These are phyloP conservation scores for Drosophila dives DNA, from an alignment of 2,888 invertebrate species.

Conservation along the genomic window DNA sequence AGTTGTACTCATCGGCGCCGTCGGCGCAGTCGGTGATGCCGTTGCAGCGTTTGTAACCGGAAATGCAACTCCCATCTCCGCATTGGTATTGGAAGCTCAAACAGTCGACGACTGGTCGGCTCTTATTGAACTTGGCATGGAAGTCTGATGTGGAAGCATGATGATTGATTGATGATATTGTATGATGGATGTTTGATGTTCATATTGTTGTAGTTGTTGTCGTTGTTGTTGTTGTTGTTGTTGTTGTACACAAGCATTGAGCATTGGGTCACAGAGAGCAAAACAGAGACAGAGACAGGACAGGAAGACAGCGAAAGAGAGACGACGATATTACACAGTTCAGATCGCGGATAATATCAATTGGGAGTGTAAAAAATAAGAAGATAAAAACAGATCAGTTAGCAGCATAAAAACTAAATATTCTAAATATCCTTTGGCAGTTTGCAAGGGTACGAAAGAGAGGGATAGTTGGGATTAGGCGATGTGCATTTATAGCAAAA, in stretches of 20 bases:
- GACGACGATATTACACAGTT: constrained; percentile 37
- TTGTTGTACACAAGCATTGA: constrained; percentile 21
- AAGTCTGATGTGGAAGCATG: constrained; percentile 64
- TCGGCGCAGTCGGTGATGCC: constrained; percentile 86
- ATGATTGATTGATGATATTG: constrained; percentile 29
- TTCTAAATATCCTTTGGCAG: constrained; percentile 9
- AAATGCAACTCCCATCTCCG: constrained; percentile 88
- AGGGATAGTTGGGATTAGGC: background rate
- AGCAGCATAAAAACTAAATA: constrained; percentile 38
- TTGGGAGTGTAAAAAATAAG: constrained; percentile 45
- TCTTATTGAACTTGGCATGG: constrained; percentile 82
- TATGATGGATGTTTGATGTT: constrained; percentile 24
- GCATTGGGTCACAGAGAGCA: constrained; percentile 33
- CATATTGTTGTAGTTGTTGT: constrained; percentile 25
- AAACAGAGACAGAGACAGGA: constrained; percentile 29
- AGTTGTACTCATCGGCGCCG: constrained; percentile 88
- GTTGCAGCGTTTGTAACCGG: constrained; percentile 87
- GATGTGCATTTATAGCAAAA: constrained; percentile 12
- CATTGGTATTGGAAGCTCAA: constrained; percentile 87
- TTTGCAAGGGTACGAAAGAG: background rate
- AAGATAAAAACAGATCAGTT: constrained; percentile 66
- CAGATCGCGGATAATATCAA: constrained; percentile 20
- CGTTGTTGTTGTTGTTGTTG: constrained; percentile 28
- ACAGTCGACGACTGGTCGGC: constrained; percentile 80
- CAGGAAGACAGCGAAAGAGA: constrained; percentile 18